Conservation (phyloP, 2,113 vertebrate genomes). For the Ranitomeya imitator region DNA sequence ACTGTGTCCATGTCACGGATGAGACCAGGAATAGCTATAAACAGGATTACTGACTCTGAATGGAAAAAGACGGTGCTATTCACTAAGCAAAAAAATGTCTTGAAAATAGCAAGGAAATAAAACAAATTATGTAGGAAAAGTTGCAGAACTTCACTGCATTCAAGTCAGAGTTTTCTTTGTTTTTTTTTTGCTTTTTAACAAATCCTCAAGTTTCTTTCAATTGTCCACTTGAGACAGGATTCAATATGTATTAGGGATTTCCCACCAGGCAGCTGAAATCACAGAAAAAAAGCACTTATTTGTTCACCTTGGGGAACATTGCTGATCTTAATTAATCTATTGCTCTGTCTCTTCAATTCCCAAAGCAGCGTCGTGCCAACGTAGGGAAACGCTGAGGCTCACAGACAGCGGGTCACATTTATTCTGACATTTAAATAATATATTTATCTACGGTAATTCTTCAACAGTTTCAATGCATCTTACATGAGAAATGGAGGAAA, state of each 20-base stretch:
- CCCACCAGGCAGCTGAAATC: constrained; percentile 11
- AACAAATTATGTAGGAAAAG: too few relatives aligned
- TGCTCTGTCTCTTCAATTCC: constrained; percentile 10
- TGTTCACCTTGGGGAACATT: constrained; percentile 24
- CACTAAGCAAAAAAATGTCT: too few relatives aligned
- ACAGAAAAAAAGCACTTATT: not conserved
- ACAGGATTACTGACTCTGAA: too few relatives aligned
- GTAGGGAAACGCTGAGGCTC: not conserved
- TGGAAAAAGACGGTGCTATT: too few relatives aligned
- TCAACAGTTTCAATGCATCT: too few relatives aligned
- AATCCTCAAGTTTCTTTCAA: not conserved
- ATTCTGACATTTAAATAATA: too few relatives aligned
- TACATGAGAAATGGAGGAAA: too few relatives aligned
- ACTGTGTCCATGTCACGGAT: too few relatives aligned
- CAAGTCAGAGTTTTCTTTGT: not conserved
- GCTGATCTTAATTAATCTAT: constrained; percentile 30
- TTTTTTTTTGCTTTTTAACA: not conserved
- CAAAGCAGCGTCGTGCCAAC: not conserved
- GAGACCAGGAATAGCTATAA: too few relatives aligned
- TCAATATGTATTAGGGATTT: constrained; percentile 4
- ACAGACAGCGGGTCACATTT: not conserved
- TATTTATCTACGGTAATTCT: too few relatives aligned
- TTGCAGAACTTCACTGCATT: too few relatives aligned
- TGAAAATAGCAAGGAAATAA: too few relatives aligned
- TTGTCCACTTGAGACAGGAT: not conserved